Base-by-base conservation (phyloP, 2,113 vertebrate species). In the Thinocorus orbignyianus region DNA sequence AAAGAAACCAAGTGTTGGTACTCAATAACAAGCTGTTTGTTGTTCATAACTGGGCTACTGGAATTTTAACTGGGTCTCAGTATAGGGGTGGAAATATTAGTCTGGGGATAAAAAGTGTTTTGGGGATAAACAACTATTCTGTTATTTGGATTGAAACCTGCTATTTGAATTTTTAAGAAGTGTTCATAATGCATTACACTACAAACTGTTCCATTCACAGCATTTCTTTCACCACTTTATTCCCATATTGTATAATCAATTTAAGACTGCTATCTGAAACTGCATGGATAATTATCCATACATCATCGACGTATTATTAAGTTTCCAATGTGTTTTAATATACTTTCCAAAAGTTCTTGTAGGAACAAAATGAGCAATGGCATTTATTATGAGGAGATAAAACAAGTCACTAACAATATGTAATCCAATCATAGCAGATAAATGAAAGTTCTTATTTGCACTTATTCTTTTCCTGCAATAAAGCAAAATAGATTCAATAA, bases 351-450 rank as follows among this genome's bases (percentile, higher is more conserved):
- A 92, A 81, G 19, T 66, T 86, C 55, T 60, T 37, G 17, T 70
- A 74, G 41, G 52, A 91, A 37, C 31, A 83, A 92, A 95, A 86
- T 74, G 51, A 91, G 37, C 79, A 83, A 79, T 71, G 18, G 12
- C 30, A 74, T 26, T 85, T 64, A 78, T 92, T 90, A 92, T 17
- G 48, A 70, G 20, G 33, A 81, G 35, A 95, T 83, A 84, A 91
- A 86, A 70, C 16, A 92, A 88, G 39, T 71, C 18, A 71, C 42
- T 78, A 91, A 84, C 33, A 89, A 93, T 95, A 89, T 52, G 31
- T 78, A 93, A 95, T 86, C 30, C 57, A 87, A 84, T 94, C 51
- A 87, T 6, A 57, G 51, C 42, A 86, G 61, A 91, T 64, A 86
- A 91, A 89, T 89, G 73, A 23, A 89, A 68, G 16, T 49, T 69